These are phyloP conservation scores for Malurus melanocephalus DNA, from an alignment of 2,113 vertebrate species.

Conservation along the genomic window DNA sequence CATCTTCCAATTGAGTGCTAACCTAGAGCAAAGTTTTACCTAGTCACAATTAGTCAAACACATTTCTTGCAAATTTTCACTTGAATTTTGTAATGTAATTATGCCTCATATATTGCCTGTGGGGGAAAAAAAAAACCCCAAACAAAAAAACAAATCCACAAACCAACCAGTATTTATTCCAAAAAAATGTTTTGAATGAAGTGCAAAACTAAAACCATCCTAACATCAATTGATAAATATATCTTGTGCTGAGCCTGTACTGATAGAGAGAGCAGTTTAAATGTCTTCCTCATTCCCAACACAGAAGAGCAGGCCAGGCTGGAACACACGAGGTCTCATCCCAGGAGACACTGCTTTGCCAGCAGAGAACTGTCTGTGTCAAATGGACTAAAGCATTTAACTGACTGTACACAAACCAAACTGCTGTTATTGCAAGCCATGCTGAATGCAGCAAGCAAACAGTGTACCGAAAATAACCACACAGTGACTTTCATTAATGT, in stretches of 20 bases:
- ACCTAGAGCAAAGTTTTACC: background rate
- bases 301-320: background rate
- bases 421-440: background rate
- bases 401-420: background rate
- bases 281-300: background rate
- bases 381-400: background rate
- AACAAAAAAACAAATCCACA: background rate
- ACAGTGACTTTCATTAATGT: background rate
- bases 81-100: background rate
- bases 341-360: background rate
- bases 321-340: background rate
- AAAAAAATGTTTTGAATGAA: background rate
- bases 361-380: background rate
- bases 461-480: background rate
- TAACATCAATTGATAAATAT: background rate
- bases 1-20: background rate
- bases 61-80: accelerated
- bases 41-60: background rate
- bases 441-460: background rate
- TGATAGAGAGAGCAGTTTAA: background rate
- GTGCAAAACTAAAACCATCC: background rate
- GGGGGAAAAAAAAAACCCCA: background rate
- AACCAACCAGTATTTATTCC: background rate
- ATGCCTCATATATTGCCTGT: background rate
- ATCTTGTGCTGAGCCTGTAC: background rate